A percentile compares a stretch with the other conserved stretches of the same genome.
Conservation (phyloP, 2,888 invertebrate genomes). For the Fragum sueziense region DNA sequence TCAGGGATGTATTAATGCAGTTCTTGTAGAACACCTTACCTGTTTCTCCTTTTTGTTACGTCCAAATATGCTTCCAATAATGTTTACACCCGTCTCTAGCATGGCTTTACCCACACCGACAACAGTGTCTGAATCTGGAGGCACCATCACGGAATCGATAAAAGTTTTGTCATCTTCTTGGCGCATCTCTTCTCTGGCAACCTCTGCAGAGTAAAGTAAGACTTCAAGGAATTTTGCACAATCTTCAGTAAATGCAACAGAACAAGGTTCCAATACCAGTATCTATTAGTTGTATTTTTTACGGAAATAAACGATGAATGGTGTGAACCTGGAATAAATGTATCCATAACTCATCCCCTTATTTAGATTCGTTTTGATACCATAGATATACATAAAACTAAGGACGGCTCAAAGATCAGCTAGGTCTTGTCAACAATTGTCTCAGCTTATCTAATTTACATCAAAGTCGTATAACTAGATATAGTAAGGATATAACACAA, state of each 20-base stretch:
- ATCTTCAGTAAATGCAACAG: not conserved
- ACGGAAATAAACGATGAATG: not conserved
- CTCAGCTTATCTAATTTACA: too few species aligned
- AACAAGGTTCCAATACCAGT: not conserved
- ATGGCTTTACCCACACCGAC: conserved; percentile 4
- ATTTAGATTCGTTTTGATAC: too few species aligned
- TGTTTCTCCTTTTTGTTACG: conserved; percentile 33
- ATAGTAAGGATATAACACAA: too few species aligned
- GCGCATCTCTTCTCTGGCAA: not conserved
- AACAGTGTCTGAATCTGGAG: conserved; percentile 10
- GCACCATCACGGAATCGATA: not conserved
- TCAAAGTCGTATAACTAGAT: too few species aligned
- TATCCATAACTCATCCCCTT: too few species aligned
- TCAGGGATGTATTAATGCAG: too few species aligned
- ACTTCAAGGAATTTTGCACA: not conserved
- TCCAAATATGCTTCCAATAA: conserved; percentile 28
- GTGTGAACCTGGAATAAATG: too few species aligned
- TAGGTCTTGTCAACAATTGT: too few species aligned
- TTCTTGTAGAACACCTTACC: not conserved
- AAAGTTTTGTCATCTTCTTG: conserved; percentile 24
- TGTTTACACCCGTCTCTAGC: conserved; percentile 18
- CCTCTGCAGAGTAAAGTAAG: not conserved
- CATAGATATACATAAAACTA: too few species aligned
- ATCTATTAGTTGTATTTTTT: not conserved
- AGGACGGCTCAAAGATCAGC: too few species aligned